phyloP scores from a whole-genome alignment of 30 jellyfish, hydroid and myxozoan species.

The Cassiopea xamachana region DNA sequence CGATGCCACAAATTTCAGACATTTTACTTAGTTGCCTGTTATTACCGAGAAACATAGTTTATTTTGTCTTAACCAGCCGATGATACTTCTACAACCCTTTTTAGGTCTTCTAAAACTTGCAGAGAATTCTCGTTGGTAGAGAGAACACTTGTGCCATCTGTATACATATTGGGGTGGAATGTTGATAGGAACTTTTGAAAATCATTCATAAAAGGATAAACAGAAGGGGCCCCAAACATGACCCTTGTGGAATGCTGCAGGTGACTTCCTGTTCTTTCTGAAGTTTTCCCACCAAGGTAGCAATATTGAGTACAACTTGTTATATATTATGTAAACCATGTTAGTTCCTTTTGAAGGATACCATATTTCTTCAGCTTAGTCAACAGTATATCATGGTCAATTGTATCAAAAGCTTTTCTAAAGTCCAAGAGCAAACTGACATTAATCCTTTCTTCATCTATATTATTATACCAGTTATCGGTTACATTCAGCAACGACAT shows the following conservation, averaged over 20 bases:
- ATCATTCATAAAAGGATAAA: too few relatives aligned
- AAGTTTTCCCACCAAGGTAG: not conserved
- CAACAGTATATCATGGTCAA: constrained; percentile 31
- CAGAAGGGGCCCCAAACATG: not conserved
- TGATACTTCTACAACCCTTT: too few relatives aligned
- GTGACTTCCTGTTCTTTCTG: not conserved
- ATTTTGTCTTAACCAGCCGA: too few relatives aligned
- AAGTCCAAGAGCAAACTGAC: not conserved
- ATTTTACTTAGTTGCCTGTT: too few relatives aligned
- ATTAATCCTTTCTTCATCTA: constrained; percentile 15
- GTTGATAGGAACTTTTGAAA: too few relatives aligned
- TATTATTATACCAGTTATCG: constrained; percentile 37
- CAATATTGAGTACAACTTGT: not conserved
- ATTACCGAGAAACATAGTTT: too few relatives aligned
- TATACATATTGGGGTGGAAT: too few relatives aligned
- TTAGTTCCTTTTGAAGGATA: constrained; percentile 16
- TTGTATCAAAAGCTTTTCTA: constrained; percentile 20
- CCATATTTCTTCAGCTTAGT: constrained; percentile 27
- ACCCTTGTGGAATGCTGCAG: not conserved
- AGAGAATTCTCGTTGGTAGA: too few relatives aligned
- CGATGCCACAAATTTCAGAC: too few relatives aligned
- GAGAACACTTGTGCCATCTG: too few relatives aligned
- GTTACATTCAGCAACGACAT: constrained; percentile 34
- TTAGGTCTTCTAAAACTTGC: too few relatives aligned
- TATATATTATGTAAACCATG: constrained; percentile 6